phyloP scores from a whole-genome alignment of 1,140 invertebrate species.

The Caenorhabditis brenneri region DNA sequence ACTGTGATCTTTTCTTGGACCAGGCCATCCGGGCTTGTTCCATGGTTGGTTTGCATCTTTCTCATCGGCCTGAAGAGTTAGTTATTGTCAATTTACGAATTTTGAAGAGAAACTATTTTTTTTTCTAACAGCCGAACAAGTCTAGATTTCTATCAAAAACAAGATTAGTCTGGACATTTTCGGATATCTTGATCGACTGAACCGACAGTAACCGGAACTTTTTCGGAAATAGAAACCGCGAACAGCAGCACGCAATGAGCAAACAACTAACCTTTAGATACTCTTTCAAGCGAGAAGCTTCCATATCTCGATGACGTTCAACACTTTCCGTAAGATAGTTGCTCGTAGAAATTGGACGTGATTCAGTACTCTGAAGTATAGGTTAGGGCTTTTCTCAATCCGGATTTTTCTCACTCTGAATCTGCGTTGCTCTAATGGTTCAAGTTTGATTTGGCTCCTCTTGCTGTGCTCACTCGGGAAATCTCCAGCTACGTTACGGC shows the following conservation, averaged over 20 bases:
- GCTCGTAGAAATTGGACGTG: slow-evolving; percentile 63
- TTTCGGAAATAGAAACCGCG: too few species aligned
- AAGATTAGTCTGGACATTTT: too few species aligned
- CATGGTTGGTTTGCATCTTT: slow-evolving; percentile 64
- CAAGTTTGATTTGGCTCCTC: slow-evolving; percentile 68
- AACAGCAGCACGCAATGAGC: too few species aligned
- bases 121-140: too few species aligned
- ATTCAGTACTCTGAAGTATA: slow-evolving; percentile 62
- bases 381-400: too few species aligned
- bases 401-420: slow-evolving; percentile 46
- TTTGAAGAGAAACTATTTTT: too few species aligned
- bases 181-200: too few species aligned
- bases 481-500: slow-evolving; percentile 57
- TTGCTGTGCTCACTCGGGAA: slow-evolving; percentile 69
- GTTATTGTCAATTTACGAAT: too few species aligned
- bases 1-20: slow-evolving; percentile 59
- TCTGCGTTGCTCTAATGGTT: slow-evolving; percentile 56
- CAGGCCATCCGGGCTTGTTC: slow-evolving; percentile 67
- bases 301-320: slow-evolving; percentile 65
- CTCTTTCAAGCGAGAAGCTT: slow-evolving; percentile 40
- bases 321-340: slow-evolving; percentile 66
- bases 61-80: slow-evolving; percentile 66
- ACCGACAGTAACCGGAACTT: too few species aligned
- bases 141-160: too few species aligned
- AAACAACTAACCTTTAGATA: slow-evolving; percentile 51